Evolutionary conservation across 2,797 vertebrate species (phyloP), one percentile per base, ranked within the genome.

Genomic region (Acestrorhynchus altus): DNA sequence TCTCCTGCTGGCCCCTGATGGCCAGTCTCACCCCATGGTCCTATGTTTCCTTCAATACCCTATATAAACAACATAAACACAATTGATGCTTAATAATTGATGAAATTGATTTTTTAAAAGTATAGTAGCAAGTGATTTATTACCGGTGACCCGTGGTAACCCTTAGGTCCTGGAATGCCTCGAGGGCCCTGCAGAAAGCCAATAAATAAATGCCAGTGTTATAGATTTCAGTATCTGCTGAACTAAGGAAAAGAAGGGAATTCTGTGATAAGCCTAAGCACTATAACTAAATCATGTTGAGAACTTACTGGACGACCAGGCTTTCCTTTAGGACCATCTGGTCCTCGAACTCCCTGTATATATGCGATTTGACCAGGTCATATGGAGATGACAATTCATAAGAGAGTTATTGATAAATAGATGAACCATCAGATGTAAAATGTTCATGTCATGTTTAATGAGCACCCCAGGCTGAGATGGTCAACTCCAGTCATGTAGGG

Each of bases 1-100:
- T 85, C 78, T 78, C 94, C 94, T 84, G 78, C 47, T 70, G 39
- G 77, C 2, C 93, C 94, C 59, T 75, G 84, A 24, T 78, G 2
- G 1, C 94, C 94, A 10, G 65, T 52, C 22, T 84, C 87, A 12
- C 94, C 93, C 91, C 92, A 94, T 0, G 84, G 79, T 57, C 94
- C 94, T 68, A 90, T 90, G 81, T 91, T 92, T 15, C 94, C 94
- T 52, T 90, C 89, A 18, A 90, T 72, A 65, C 93, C 93, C 93
- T 95, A 76, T 5, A 78, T n/a, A 24, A 59, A 57, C 16, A 76
- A 44, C 31, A 40, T 22, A 12, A 42, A 64, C 4, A 75, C 8
- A 13, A 67, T 35, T 22, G 44, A 3, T 1, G 0, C 60, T 44
- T 64, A 18, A 16, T 35, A 35, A 35, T 35, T 2, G 68, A 35